Evolutionary conservation across 1,140 invertebrate genomes (phyloP).

Genomic region (Aporrectodea caliginosa): DNA sequence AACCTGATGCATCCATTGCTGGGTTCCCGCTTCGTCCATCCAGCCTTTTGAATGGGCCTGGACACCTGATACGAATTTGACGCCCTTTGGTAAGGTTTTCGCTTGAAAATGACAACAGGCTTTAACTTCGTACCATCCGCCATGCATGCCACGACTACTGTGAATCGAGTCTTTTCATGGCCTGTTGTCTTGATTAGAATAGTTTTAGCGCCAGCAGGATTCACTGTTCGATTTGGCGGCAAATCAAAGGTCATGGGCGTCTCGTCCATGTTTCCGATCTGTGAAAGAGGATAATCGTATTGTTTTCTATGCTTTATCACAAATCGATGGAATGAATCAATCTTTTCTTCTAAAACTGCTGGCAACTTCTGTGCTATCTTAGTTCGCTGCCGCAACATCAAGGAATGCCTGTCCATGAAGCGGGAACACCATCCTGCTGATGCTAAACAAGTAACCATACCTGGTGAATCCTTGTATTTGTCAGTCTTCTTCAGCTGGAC

Average conservation of each 20-base stretch:
- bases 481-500: not conserved
- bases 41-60: constrained; percentile 36
- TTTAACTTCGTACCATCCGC: constrained; percentile 43
- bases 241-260: constrained; percentile 36
- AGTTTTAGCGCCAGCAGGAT: constrained; percentile 33
- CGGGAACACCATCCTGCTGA: constrained; percentile 34
- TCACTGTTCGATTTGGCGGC: constrained; percentile 33
- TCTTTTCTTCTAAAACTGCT: constrained; percentile 29
- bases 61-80: constrained; percentile 31
- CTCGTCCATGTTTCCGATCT: constrained; percentile 40
- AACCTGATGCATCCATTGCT: constrained; percentile 36
- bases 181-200: constrained; percentile 36
- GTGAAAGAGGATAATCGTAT: constrained; percentile 5
- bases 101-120: constrained; percentile 44
- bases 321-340: constrained; percentile 32
- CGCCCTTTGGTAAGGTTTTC: constrained; percentile 33
- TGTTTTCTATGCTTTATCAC: constrained; percentile 28
- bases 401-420: constrained; percentile 33
- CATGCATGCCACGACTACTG: constrained; percentile 38
- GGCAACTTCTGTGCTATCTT: constrained; percentile 37
- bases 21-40: constrained; percentile 37
- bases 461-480: not conserved
- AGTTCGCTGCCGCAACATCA: constrained; percentile 30
- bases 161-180: constrained; percentile 42
- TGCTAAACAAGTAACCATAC: constrained; percentile 28